Evolutionary conservation across 2,888 invertebrate species (phyloP).

Genomic region (Caenorhabditis sp.): DNA sequence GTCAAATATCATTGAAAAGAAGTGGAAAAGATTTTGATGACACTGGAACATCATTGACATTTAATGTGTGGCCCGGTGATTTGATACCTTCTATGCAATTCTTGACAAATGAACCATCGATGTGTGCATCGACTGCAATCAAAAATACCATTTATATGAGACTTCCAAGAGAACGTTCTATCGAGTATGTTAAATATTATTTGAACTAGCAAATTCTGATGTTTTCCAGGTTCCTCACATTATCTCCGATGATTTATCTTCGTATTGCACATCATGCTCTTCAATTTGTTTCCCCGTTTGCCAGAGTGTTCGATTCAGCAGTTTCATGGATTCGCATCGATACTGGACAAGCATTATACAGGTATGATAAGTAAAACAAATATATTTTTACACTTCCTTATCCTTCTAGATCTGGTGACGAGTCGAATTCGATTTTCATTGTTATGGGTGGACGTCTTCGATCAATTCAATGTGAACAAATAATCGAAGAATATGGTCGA

Average conservation of each 20-base stretch:
- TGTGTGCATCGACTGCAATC: slow-evolving; percentile 27
- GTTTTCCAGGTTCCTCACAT: slow-evolving; percentile 18
- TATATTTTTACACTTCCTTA: background rate
- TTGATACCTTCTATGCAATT: slow-evolving; percentile 40
- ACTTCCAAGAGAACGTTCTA: slow-evolving; percentile 18
- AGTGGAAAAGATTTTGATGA: slow-evolving; percentile 12
- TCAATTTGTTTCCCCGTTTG: slow-evolving; percentile 37
- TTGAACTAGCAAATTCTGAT: background rate
- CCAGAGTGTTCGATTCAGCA: slow-evolving; percentile 33
- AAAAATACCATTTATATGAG: slow-evolving; percentile 30
- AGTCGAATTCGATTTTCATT: slow-evolving; percentile 32
- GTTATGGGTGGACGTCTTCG: slow-evolving; percentile 42
- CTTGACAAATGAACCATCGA: slow-evolving; percentile 35
- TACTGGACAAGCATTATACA: slow-evolving; percentile 32
- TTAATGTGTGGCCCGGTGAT: slow-evolving; percentile 29
- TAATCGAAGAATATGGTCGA: slow-evolving; percentile 40
- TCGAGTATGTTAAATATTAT: slow-evolving; percentile 9
- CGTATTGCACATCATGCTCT: slow-evolving; percentile 30
- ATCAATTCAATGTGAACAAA: slow-evolving; percentile 25
- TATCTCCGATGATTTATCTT: slow-evolving; percentile 30
- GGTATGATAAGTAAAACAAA: slow-evolving; percentile 5
- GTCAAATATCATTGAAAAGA: slow-evolving; percentile 14
- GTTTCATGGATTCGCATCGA: slow-evolving; percentile 38
- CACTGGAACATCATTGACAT: slow-evolving; percentile 25
- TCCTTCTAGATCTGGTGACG: slow-evolving; percentile 23